phyloP scores from a whole-genome alignment of 1,140 invertebrate genomes.

The Lasioglossum baleicum region DNA sequence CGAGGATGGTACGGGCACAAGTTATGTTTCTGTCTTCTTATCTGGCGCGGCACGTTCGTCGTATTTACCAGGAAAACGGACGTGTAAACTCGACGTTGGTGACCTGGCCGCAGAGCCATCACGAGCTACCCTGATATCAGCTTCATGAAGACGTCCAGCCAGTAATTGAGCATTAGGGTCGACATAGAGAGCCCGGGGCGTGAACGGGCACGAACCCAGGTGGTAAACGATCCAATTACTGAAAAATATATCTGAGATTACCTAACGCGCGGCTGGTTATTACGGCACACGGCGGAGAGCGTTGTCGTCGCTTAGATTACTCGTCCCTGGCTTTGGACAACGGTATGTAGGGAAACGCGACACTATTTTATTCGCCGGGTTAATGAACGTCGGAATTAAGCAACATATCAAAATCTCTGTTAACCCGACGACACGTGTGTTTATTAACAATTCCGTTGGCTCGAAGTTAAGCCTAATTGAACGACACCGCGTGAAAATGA shows the following conservation, averaged over 20 bases:
- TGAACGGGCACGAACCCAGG: constrained; percentile 33
- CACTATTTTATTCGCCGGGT: not conserved
- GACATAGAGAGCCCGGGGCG: constrained; percentile 19
- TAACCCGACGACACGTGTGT: not conserved
- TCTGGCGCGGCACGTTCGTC: constrained; percentile 22
- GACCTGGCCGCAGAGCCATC: not conserved
- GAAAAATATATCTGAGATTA: constrained; percentile 52
- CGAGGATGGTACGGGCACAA: not conserved
- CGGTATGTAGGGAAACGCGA: not conserved
- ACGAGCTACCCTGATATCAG: constrained; percentile 36
- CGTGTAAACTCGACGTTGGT: constrained; percentile 19
- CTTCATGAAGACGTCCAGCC: constrained; percentile 39
- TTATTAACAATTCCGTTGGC: not conserved
- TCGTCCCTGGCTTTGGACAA: too few species aligned
- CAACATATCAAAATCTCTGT: constrained; percentile 13
- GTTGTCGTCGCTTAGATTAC: not conserved
- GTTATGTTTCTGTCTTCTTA: constrained; percentile 15
- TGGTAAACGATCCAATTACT: constrained; percentile 59
- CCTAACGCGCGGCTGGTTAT: constrained; percentile 33
- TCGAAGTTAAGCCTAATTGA: not conserved
- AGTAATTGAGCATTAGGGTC: constrained; percentile 56
- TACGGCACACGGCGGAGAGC: not conserved
- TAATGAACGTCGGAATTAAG: constrained; percentile 8
- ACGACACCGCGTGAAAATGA: not conserved
- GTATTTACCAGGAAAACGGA: constrained; percentile 24